phyloP scores from a whole-genome alignment of 2,888 invertebrate genomes.

The Tiliacea aurago region DNA sequence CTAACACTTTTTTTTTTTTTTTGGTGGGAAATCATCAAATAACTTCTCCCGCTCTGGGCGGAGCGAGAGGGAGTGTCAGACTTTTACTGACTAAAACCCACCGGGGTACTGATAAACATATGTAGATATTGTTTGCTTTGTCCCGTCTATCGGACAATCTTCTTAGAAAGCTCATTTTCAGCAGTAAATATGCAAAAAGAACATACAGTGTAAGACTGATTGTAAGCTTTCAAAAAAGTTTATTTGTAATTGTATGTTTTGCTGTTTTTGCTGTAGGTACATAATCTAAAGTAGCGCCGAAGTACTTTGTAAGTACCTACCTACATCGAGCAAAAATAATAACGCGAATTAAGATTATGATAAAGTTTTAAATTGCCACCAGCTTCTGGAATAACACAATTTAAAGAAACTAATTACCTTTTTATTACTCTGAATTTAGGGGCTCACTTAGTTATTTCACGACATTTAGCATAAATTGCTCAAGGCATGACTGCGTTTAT shows the following conservation, averaged over 20 bases:
- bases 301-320: background rate
- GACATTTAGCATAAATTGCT: conserved; percentile 51
- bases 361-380: background rate
- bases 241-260: background rate
- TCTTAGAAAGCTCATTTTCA: background rate
- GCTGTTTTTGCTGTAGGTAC: background rate
- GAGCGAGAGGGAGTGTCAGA: no score
- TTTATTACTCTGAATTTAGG: conserved; percentile 20
- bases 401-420: conserved; percentile 34
- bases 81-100: no score
- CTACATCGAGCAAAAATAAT: conserved; percentile 11
- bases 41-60: no score
- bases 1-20: no score
- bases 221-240: background rate
- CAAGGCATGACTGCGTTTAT: conserved; percentile 23
- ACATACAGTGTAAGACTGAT: background rate
- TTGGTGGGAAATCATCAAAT: no score
- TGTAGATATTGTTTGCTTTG: no score
- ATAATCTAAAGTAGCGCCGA: background rate
- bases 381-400: conserved; percentile 19
- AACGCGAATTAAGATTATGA: conserved; percentile 11
- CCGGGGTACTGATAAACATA: no score
- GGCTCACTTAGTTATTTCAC: conserved; percentile 28
- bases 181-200: background rate
- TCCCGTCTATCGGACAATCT: background rate